These are phyloP conservation scores for Anguilla anguilla DNA, from an alignment of 2,797 vertebrate genomes.

Conservation along the genomic window DNA sequence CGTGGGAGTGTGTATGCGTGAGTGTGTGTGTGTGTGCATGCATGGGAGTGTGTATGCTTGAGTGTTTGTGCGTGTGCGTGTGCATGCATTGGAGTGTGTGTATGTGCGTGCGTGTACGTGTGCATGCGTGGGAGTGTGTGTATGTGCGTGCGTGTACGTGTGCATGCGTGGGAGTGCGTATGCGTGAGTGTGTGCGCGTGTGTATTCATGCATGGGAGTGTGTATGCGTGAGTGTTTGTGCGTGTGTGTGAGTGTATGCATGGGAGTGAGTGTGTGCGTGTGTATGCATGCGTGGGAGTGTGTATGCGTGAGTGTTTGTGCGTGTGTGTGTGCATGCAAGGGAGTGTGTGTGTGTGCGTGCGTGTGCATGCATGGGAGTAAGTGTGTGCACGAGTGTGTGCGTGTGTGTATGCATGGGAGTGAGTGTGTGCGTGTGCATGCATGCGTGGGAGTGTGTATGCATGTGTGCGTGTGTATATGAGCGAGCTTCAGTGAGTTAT, in stretches of 20 bases:
- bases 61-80: no score
- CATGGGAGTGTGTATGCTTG: no score
- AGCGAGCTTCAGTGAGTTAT: neutral
- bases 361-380: no score
- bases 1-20: neutral
- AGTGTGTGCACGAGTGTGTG: neutral
- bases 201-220: no score
- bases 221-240: neutral
- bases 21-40: neutral
- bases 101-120: neutral
- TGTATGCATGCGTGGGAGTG: neutral
- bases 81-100: no score
- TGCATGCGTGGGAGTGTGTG: no score
- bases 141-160: neutral
- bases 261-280: no score
- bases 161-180: neutral
- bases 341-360: no score
- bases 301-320: neutral
- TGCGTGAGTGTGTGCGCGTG: neutral
- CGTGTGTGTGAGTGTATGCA: neutral
- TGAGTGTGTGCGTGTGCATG: neutral
- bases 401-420: neutral
- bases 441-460: neutral
- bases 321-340: neutral
- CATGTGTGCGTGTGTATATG: neutral